These are phyloP conservation scores for Oeneis ivallda DNA, from an alignment of 2,888 invertebrate genomes.

Conservation along the genomic window DNA sequence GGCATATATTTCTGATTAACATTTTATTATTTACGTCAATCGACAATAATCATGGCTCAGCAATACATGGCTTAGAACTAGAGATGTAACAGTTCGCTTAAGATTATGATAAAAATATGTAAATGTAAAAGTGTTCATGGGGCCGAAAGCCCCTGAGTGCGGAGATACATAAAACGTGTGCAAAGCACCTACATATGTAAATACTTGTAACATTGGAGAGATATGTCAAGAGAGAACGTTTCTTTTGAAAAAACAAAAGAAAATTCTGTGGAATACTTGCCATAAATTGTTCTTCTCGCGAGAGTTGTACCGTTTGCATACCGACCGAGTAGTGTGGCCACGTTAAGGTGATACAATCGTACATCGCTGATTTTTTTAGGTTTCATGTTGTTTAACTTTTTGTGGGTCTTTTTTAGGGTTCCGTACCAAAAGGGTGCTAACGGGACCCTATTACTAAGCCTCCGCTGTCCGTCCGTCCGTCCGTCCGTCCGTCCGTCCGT, in stretches of 20 bases:
- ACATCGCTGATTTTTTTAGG: too few species aligned
- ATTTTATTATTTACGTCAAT: too few species aligned
- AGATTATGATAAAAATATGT: slow-evolving; percentile 18
- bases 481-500: too few species aligned
- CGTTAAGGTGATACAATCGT: too few species aligned
- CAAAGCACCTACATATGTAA: slow-evolving; percentile 46
- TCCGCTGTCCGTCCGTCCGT: too few species aligned
- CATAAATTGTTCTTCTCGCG: slow-evolving; percentile 77
- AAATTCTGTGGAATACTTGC: slow-evolving; percentile 74
- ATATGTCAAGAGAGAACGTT: slow-evolving; percentile 46
- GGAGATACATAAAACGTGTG: slow-evolving; percentile 42
- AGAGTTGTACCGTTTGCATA: slow-evolving; percentile 75
- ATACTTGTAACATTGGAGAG: slow-evolving; percentile 51
- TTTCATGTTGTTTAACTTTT: too few species aligned
- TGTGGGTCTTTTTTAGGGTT: too few species aligned
- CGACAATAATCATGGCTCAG: too few species aligned
- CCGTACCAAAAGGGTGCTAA: too few species aligned
- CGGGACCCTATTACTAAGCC: too few species aligned
- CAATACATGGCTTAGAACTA: not conserved
- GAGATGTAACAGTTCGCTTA: slow-evolving; percentile 9
- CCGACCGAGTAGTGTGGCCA: slow-evolving; percentile 57
- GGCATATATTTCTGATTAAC: too few species aligned
- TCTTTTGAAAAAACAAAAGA: slow-evolving; percentile 75
- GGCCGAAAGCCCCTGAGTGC: slow-evolving; percentile 30
- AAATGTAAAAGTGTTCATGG: slow-evolving; percentile 24